Percentiles rank a stretch among this genome's conserved stretches.
These are phyloP conservation scores for Chloebia gouldiae DNA, from an alignment of 2,113 vertebrate species.

Conservation along the genomic window DNA sequence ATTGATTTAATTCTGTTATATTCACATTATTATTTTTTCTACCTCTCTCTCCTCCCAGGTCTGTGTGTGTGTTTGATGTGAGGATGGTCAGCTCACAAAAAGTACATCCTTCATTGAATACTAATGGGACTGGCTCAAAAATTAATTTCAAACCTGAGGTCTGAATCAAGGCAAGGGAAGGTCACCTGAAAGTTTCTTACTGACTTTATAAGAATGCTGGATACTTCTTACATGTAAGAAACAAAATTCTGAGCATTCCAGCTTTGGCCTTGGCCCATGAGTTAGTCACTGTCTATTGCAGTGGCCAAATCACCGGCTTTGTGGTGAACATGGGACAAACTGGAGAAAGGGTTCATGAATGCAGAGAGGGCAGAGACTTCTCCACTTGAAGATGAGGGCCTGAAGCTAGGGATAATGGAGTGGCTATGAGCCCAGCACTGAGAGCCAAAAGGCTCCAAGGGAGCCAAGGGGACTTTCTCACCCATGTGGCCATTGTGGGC, in stretches of 20 bases:
- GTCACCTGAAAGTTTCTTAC: background rate
- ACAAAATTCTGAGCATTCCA: background rate
- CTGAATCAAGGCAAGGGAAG: background rate
- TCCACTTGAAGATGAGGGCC: background rate
- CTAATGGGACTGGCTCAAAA: background rate
- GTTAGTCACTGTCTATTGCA: background rate
- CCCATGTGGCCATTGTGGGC: background rate
- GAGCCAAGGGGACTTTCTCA: background rate
- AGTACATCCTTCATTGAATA: background rate
- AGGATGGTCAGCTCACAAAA: background rate
- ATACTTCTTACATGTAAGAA: background rate
- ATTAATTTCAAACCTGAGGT: background rate
- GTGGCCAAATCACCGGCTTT: background rate
- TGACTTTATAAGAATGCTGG: background rate
- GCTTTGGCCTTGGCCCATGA: background rate
- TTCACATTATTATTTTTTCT: background rate
- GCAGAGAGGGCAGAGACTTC: background rate
- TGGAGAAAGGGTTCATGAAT: background rate
- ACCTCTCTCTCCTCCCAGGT: background rate
- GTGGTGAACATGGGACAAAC: accelerated
- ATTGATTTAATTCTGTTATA: background rate
- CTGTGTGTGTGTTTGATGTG: background rate
- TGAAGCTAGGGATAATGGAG: background rate
- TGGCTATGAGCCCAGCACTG: background rate
- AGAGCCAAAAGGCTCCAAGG: background rate